phyloP scores from a whole-genome alignment of 2,888 invertebrate genomes.

The Ariolimax columbianus region DNA sequence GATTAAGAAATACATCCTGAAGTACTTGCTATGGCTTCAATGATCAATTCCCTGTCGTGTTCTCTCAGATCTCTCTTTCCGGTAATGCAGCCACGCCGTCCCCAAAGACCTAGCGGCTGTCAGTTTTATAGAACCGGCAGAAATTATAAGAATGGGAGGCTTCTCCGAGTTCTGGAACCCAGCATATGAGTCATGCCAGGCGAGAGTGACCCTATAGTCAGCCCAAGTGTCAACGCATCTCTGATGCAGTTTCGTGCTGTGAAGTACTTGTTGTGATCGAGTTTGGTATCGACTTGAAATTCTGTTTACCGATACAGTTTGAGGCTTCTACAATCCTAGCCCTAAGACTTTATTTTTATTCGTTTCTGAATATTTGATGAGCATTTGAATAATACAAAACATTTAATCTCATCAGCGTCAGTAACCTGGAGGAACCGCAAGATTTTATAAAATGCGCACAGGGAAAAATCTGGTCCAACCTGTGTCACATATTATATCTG shows the following conservation, averaged over 20 bases:
- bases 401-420: not conserved
- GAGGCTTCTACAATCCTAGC: not conserved
- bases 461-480: not conserved
- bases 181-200: constrained; percentile 30
- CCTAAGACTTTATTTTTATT: not conserved
- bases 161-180: too few species aligned
- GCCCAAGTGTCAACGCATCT: not conserved
- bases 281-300: not conserved
- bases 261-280: not conserved
- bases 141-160: constrained; percentile 13
- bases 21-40: constrained; percentile 13
- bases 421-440: not conserved
- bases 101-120: constrained; percentile 26
- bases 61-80: constrained; percentile 11
- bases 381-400: not conserved
- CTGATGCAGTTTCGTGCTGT: not conserved
- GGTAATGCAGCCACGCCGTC: constrained; percentile 24
- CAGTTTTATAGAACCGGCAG: constrained; percentile 15
- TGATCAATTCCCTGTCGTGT: constrained; percentile 21
- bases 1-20: not conserved
- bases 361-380: not conserved
- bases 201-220: not conserved
- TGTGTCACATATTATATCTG: not conserved
- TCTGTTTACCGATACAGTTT: not conserved
- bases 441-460: not conserved